A percentile compares a stretch with the other conserved stretches of the same genome.
phyloP scores from a whole-genome alignment of 2,113 vertebrate genomes.

The Mustela lutreola region DNA sequence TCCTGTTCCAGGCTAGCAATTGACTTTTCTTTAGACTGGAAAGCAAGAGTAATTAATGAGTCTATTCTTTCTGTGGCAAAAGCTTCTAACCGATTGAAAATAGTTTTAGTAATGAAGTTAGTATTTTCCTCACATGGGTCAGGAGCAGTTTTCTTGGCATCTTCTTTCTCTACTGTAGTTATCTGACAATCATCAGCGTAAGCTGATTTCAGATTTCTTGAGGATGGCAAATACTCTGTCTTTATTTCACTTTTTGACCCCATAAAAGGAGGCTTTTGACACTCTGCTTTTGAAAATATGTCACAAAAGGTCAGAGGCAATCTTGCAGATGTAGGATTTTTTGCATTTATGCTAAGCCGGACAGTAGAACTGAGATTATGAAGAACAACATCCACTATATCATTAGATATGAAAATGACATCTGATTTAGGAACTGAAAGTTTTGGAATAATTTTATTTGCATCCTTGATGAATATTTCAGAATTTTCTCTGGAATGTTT shows the following conservation, averaged over 20 bases:
- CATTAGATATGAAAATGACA: constrained; percentile 69
- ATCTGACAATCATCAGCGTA: neutral
- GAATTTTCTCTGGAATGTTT: neutral
- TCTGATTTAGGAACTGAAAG: constrained; percentile 73
- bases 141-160: neutral
- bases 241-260: neutral
- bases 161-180: neutral
- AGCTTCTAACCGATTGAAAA: constrained; percentile 71
- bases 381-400: constrained; percentile 72
- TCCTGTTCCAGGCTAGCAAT: constrained; percentile 9
- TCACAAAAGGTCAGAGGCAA: neutral
- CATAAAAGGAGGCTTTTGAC: neutral
- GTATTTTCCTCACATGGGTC: constrained; percentile 64
- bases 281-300: neutral
- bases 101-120: constrained; percentile 65
- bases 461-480: neutral
- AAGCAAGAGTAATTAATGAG: constrained; percentile 46
- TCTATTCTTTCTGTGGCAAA: constrained; percentile 75
- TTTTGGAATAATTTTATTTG: constrained; percentile 2
- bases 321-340: neutral
- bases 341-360: constrained; percentile 22
- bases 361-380: constrained; percentile 60
- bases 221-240: neutral
- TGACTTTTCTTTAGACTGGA: constrained; percentile 48
- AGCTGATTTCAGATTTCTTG: neutral